phyloP scores from a whole-genome alignment of 2,797 vertebrate genomes.

The Sebastes flavidus region DNA sequence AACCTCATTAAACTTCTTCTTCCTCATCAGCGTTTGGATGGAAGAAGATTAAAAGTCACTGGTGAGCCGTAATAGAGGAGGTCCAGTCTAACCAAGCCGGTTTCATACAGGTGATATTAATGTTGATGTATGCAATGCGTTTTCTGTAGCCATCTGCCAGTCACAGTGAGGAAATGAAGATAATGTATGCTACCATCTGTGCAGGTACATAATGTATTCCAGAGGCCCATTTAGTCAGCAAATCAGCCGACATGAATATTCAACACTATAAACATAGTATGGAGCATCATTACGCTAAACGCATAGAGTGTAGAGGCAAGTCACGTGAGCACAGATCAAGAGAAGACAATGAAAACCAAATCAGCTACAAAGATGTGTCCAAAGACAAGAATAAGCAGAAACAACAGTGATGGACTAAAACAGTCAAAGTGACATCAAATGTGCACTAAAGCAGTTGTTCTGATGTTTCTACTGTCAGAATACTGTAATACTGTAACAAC shows the following conservation, averaged over 20 bases:
- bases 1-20: background rate
- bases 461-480: background rate
- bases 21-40: background rate
- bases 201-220: slow-evolving; percentile 54
- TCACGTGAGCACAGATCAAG: background rate
- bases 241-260: slow-evolving; percentile 47
- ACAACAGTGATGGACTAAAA: background rate
- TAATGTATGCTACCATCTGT: slow-evolving; percentile 66
- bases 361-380: background rate
- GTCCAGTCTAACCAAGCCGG: background rate
- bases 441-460: background rate
- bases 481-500: background rate
- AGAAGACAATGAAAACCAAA: slow-evolving; percentile 10
- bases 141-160: slow-evolving; percentile 43
- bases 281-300: slow-evolving; percentile 18
- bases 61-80: background rate
- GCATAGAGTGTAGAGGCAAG: background rate
- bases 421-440: background rate
- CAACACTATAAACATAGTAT: slow-evolving; percentile 1
- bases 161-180: slow-evolving; percentile 43
- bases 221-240: slow-evolving; percentile 51
- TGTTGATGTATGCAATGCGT: slow-evolving; percentile 46
- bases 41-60: background rate
- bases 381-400: background rate
- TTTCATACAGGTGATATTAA: slow-evolving; percentile 33